Evolutionary conservation across 1,140 invertebrate species (phyloP), one percentile per base, ranked within the genome.

Genomic region (Fragariocoptes setiger): DNA sequence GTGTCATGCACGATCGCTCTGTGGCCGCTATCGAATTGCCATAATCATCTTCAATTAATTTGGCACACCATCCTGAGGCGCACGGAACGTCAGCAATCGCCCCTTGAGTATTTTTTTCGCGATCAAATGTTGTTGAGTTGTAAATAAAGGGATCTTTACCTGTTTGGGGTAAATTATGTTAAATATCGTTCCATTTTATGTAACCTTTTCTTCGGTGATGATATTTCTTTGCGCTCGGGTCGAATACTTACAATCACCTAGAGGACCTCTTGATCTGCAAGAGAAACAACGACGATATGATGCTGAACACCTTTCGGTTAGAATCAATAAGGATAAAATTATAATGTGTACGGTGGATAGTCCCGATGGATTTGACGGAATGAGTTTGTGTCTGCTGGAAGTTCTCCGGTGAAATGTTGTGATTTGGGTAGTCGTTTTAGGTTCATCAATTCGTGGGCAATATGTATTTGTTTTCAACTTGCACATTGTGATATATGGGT

Each of bases 61-160:
- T 88, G 5, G 72, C 74, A 52, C 80, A 88, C 80, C 80, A 88
- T 20, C 79, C 78, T 4, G 77, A 80, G 8, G 75, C 74, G 55
- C 80, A 88, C 1, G 76, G 76, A 4, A 71, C 63, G 2, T 70
- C 66, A 46, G 72, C 64, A 0, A 83, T 66, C 4, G 76, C 75
- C 39, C 35, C 31, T 2, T 42, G 21, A 21, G 44, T 43, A 37
- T 44, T 17, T 19, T 21, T 18, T 14, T 31, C 8, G 25, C 25
- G 8, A 18, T 52, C 47, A 0, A 50, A 42, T 17, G 47, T 44
- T 2, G 69, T 66, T 4, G 44, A 45, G 59, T 78, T 80, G 48
- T 68, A 69, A 15, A 58, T 66, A 50, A 83, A 82, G 17, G 72
- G 70, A 65, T 86, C 80, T 52, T 76, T 43, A 35, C 44, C 44